Base-by-base conservation (phyloP, 2,113 vertebrate species). In the Tragulus kanchil region DNA sequence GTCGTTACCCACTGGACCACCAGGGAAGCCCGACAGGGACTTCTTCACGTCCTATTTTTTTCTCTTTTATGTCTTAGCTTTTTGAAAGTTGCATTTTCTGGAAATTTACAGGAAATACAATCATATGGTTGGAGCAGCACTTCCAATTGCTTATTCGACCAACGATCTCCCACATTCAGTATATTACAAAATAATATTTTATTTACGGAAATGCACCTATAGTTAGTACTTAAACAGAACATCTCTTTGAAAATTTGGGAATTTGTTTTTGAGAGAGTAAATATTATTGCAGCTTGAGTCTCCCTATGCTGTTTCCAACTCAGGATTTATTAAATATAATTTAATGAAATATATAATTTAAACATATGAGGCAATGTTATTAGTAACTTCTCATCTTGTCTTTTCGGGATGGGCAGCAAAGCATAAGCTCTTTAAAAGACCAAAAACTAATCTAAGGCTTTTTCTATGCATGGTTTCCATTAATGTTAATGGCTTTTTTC, bases 321-420 rank as follows among this genome's bases (percentile, higher is more conserved):
- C 96, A 86, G 59, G 54, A 59, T 96, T 98, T 98, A 98, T 97
- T 98, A 97, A 97, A 97, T 79, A 95, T 97, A 95, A 98, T 98
- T 98, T 98, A 97, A 94, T 96, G 52, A 94, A 86, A 96, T 96
- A 71, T 97, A 73, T 97, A 98, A 98, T 94, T 98, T 98, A 94
- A 97, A 98, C 78, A 97, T 97, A 96, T 93, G 81, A 96, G 87
- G 67, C 56, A 97, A 88, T 96, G 69, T 93, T 48, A 95, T 97
- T 94, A 97, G 91, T 88, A 58, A 89, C 96, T 96, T 97, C 65
- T 67, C 59, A 92, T 89, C 73, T 1, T 93, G 82, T 97, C 65
- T 94, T 97, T 96, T 96, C 97, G 59, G 84, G 85, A 54, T 42
- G 97, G 84, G 48, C 89, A 97, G 50, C 16, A 96, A 85, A 92